Conservation (phyloP, 2,113 vertebrate genomes). For the Halcyon malimbica region DNA sequence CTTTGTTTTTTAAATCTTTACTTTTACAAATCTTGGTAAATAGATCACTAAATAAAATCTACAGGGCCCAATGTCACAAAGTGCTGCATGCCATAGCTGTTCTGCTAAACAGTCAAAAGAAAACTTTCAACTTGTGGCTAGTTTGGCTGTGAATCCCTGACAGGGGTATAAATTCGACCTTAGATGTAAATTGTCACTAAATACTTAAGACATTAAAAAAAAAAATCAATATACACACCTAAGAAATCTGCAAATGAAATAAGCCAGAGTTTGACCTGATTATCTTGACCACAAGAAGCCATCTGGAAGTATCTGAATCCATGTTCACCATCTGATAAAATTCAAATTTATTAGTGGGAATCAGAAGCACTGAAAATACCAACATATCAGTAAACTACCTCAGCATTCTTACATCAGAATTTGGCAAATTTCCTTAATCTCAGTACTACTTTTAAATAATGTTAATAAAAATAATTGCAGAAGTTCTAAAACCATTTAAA, state of each 20-base stretch:
- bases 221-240: constrained; percentile 74
- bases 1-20: neutral
- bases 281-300: constrained; percentile 91
- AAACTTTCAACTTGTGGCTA: neutral
- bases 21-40: neutral
- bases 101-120: neutral
- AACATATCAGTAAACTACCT: neutral
- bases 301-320: constrained; percentile 76
- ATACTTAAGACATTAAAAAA: neutral
- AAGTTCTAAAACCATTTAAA: neutral
- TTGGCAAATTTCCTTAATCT: neutral
- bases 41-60: neutral
- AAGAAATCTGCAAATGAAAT: constrained; percentile 73
- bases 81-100: neutral
- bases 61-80: neutral
- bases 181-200: neutral
- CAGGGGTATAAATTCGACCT: neutral
- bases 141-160: neutral
- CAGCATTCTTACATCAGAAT: neutral
- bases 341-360: neutral
- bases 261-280: constrained; percentile 85
- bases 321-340: constrained; percentile 70
- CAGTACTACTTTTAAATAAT: neutral
- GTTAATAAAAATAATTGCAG: neutral
- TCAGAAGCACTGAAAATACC: constrained; percentile 1